phyloP scores from a whole-genome alignment of 2,888 invertebrate species.

The Microchrysa polita region DNA sequence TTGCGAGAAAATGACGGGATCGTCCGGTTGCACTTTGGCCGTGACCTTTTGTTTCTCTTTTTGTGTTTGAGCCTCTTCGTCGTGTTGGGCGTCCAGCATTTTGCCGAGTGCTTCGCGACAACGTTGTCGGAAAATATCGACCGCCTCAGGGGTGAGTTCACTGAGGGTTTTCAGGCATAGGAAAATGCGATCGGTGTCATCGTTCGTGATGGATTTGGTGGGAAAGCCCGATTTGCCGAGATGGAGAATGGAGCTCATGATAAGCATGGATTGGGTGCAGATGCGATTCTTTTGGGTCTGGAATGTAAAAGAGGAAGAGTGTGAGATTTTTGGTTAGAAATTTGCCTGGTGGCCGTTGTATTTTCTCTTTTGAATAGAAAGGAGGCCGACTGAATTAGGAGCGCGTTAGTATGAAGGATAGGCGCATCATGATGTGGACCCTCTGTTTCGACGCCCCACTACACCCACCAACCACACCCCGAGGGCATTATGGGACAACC shows the following conservation, averaged over 20 bases:
- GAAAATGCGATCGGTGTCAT: conserved; percentile 90
- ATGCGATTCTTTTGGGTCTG: conserved; percentile 68
- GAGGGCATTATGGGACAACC: too few species aligned
- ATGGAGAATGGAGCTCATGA: conserved; percentile 86
- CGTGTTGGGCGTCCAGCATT: conserved; percentile 83
- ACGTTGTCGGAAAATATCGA: conserved; percentile 75
- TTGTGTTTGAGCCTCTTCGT: conserved; percentile 70
- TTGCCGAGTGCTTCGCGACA: conserved; percentile 82
- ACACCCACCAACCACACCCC: too few species aligned
- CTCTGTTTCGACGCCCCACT: too few species aligned
- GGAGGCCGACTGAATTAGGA: too few species aligned
- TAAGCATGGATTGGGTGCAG: conserved; percentile 85
- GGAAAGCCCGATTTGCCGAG: conserved; percentile 81
- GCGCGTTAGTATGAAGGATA: too few species aligned
- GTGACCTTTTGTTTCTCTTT: conserved; percentile 76
- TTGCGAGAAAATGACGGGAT: conserved; percentile 85
- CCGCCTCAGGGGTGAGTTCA: conserved; percentile 73
- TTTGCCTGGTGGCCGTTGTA: too few species aligned
- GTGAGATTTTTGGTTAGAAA: too few species aligned
- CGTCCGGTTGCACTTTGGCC: conserved; percentile 81
- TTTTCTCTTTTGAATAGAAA: too few species aligned
- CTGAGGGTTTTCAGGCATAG: conserved; percentile 81
- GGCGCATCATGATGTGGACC: too few species aligned
- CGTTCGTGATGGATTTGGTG: conserved; percentile 88
- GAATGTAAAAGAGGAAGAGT: conserved; percentile 8